These are phyloP conservation scores for Chiloscyllium plagiosum DNA, from an alignment of 2,113 vertebrate species.

Conservation along the genomic window DNA sequence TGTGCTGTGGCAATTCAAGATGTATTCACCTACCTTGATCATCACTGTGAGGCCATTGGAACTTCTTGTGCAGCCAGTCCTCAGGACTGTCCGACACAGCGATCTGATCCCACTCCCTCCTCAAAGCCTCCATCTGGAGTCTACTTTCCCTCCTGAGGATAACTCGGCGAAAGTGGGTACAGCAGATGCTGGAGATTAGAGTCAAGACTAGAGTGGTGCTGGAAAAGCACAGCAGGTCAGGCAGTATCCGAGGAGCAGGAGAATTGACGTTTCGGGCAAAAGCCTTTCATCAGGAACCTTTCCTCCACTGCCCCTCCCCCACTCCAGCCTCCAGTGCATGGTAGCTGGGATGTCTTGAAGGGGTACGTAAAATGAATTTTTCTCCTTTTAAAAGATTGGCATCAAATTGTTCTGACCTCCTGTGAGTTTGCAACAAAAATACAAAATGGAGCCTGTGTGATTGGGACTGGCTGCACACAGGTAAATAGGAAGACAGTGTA, in stretches of 20 bases:
- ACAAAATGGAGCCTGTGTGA: background rate
- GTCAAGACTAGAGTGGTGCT: too few species aligned
- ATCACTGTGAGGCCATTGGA: background rate
- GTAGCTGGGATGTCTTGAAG: background rate
- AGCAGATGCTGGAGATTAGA: too few species aligned
- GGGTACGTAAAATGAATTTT: background rate
- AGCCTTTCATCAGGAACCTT: too few species aligned
- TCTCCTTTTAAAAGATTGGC: background rate
- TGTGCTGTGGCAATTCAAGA: background rate
- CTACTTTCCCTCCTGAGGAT: background rate
- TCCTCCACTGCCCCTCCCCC: background rate
- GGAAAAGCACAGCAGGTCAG: too few species aligned
- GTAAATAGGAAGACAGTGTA: background rate
- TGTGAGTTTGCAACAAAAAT: background rate
- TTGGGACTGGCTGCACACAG: background rate
- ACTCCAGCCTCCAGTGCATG: background rate
- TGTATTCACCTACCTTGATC: background rate
- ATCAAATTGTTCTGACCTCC: background rate
- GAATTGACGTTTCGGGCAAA: too few species aligned
- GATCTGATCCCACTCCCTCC: background rate
- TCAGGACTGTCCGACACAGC: too few species aligned
- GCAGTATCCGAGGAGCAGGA: too few species aligned
- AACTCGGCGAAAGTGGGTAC: background rate
- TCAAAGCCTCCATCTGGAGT: background rate
- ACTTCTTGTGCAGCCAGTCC: background rate